Evolutionary conservation across 2,113 vertebrate genomes (phyloP).

Genomic region (Malaclemys terrapin): DNA sequence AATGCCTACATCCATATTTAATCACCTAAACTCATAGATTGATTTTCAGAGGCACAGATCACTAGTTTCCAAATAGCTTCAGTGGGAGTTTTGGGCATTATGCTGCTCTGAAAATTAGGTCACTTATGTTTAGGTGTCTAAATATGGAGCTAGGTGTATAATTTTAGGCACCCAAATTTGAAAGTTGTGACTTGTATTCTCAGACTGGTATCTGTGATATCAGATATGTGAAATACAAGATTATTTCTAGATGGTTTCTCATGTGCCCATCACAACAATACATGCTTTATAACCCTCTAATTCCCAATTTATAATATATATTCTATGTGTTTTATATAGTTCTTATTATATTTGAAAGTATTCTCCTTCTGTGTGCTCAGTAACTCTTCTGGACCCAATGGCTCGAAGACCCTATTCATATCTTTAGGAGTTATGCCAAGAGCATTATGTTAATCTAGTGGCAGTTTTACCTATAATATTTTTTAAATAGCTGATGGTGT

Average conservation of each 20-base stretch:
- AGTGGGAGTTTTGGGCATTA: background rate
- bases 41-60: background rate
- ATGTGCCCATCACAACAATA: background rate
- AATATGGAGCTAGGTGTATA: background rate
- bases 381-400: background rate
- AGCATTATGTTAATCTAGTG: background rate
- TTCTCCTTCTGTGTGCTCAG: background rate
- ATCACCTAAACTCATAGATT: background rate
- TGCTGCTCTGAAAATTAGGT: too few relatives aligned
- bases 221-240: background rate
- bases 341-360: background rate
- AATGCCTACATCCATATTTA: background rate
- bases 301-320: background rate
- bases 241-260: background rate
- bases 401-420: conserved; percentile 3
- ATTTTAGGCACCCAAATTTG: background rate
- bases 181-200: background rate
- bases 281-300: background rate
- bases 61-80: background rate
- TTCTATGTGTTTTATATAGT: background rate
- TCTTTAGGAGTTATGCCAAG: conserved; percentile 14
- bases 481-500: conserved; percentile 39
- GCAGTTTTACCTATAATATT: background rate
- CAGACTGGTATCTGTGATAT: too few relatives aligned
- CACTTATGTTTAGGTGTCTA: background rate